phyloP scores from a whole-genome alignment of 2,888 invertebrate species.

The Dryocosmus kuriphilus region DNA sequence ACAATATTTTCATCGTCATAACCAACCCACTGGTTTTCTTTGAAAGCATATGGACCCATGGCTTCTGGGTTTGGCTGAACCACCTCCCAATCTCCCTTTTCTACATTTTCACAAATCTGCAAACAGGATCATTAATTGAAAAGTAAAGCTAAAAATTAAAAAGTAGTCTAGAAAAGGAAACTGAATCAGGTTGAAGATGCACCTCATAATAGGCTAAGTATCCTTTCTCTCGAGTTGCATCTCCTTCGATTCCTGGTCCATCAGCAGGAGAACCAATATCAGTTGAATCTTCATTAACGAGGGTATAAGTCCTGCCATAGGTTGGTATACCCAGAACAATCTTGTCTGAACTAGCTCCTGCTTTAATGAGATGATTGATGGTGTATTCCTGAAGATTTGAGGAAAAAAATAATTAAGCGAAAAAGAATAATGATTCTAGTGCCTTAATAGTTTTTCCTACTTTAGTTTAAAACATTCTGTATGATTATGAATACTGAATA shows the following conservation, averaged over 20 bases:
- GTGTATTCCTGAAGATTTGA: slow-evolving; percentile 85
- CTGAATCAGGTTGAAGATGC: slow-evolving; percentile 31
- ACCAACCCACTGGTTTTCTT: slow-evolving; percentile 95
- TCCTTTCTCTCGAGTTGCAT: slow-evolving; percentile 94
- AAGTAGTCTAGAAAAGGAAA: not conserved
- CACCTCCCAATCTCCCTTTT: slow-evolving; percentile 89
- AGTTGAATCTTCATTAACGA: slow-evolving; percentile 90
- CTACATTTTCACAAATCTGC: slow-evolving; percentile 92
- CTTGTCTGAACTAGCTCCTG: slow-evolving; percentile 89
- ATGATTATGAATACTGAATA: not conserved
- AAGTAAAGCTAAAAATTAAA: not conserved
- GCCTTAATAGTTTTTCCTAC: slow-evolving; percentile 90
- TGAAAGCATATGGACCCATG: slow-evolving; percentile 94
- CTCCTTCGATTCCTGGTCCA: slow-evolving; percentile 94
- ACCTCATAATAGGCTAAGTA: slow-evolving; percentile 96
- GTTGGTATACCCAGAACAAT: slow-evolving; percentile 92
- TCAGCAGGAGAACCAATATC: slow-evolving; percentile 94
- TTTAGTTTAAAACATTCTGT: slow-evolving; percentile 83
- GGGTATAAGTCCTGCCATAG: slow-evolving; percentile 93
- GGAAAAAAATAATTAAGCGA: slow-evolving; percentile 22
- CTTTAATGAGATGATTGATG: slow-evolving; percentile 88
- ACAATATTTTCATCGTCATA: slow-evolving; percentile 93
- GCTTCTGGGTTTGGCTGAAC: slow-evolving; percentile 88
- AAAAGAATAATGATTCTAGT: slow-evolving; percentile 81
- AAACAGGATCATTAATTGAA: slow-evolving; percentile 37